Percentiles rank a stretch among this genome's conserved stretches.
Conservation (phyloP, 2,797 vertebrate species). For the Spatula versicolor region DNA sequence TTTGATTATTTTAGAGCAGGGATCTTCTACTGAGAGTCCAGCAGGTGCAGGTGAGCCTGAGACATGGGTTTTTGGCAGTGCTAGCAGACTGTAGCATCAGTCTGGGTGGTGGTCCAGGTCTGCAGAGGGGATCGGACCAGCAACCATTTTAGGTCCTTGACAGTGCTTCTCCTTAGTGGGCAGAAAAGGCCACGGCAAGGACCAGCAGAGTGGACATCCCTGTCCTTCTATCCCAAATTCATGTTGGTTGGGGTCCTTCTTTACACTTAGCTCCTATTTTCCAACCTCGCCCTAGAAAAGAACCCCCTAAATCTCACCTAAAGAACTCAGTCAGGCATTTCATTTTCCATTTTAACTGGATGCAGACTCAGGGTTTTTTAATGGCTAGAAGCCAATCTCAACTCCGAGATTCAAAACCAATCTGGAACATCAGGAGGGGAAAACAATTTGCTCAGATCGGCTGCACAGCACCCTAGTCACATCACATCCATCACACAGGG, state of each 20-base stretch:
- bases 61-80: neutral
- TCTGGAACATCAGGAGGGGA: neutral
- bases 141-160: neutral
- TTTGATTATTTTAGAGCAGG: neutral
- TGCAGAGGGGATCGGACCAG: neutral
- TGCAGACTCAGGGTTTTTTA: neutral
- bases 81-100: neutral
- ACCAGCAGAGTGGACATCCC: neutral
- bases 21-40: neutral
- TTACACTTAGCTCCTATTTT: neutral
- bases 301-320: neutral
- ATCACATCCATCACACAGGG: fast-evolving
- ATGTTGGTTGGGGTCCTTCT: neutral
- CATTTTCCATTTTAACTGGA: neutral
- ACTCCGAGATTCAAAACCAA: neutral
- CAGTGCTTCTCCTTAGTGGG: neutral
- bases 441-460: neutral
- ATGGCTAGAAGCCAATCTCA: neutral
- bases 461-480: no score
- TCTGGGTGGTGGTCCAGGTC: neutral
- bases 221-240: neutral
- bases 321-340: neutral
- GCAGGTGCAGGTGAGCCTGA: neutral
- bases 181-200: neutral
- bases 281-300: neutral